These are phyloP conservation scores for Vireo altiloquus DNA, from an alignment of 2,113 vertebrate genomes.

Conservation along the genomic window DNA sequence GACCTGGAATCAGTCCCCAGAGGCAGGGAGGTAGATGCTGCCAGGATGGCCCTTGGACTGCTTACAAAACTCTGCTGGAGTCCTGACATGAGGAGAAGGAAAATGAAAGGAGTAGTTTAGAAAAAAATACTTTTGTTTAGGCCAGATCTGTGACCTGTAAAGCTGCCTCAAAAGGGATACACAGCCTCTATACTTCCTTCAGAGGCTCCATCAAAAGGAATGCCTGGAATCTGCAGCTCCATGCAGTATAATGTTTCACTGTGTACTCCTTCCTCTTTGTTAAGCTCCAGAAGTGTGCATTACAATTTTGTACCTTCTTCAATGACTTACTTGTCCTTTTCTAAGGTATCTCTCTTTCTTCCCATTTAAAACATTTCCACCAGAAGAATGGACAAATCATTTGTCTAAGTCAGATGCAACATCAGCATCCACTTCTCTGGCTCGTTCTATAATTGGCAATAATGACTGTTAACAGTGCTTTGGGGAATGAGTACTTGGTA, in stretches of 20 bases:
- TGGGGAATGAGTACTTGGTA: neutral
- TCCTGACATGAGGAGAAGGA: slow-evolving; percentile 48
- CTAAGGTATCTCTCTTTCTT: neutral
- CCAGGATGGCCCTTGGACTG: slow-evolving; percentile 31
- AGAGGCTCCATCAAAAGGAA: slow-evolving; percentile 56
- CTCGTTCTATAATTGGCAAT: neutral
- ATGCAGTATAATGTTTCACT: slow-evolving; percentile 20
- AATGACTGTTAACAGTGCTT: neutral
- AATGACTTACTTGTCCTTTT: neutral
- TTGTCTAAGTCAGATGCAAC: neutral
- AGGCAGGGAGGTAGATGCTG: slow-evolving; percentile 35
- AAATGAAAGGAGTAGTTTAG: slow-evolving; percentile 57
- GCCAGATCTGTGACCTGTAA: slow-evolving; percentile 58
- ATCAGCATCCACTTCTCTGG: neutral
- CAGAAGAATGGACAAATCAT: neutral
- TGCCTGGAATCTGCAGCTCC: slow-evolving; percentile 51
- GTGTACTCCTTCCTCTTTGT: neutral
- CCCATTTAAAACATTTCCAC: neutral
- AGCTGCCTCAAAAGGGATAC: slow-evolving; percentile 36
- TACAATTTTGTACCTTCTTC: neutral
- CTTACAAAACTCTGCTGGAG: slow-evolving; percentile 62
- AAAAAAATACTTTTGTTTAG: slow-evolving; percentile 64
- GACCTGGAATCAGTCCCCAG: slow-evolving; percentile 49
- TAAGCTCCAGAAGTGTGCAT: neutral
- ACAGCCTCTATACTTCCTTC: slow-evolving; percentile 38